phyloP scores from a whole-genome alignment of 2,797 vertebrate species.

The Knipowitschia caucasica region DNA sequence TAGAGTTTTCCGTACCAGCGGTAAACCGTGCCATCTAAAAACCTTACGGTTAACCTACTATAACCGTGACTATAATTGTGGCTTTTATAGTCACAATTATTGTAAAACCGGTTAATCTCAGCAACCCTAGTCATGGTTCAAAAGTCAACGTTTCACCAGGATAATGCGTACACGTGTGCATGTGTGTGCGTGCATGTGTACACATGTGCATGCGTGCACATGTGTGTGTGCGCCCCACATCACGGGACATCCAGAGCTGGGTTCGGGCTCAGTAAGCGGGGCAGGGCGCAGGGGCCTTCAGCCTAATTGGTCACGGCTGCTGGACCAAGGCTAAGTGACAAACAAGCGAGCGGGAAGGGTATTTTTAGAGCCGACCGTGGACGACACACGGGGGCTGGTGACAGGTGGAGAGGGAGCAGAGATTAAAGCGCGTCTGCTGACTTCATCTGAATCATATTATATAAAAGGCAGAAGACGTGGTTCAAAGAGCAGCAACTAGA shows the following conservation, averaged over 20 bases:
- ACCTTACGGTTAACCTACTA: no score
- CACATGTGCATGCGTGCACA: no score
- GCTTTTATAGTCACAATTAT: no score
- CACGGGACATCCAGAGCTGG: constrained; percentile 37
- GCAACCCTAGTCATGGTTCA: no score
- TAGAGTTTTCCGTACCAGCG: no score
- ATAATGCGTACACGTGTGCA: constrained; percentile 18
- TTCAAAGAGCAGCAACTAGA: constrained; percentile 51
- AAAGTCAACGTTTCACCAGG: no score
- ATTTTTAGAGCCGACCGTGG: constrained; percentile 62
- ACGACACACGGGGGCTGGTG: constrained; percentile 32
- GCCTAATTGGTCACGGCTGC: constrained; percentile 56
- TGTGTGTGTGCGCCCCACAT: constrained; percentile 24
- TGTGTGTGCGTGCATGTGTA: not conserved
- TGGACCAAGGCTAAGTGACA: constrained; percentile 54
- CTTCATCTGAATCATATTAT: constrained; percentile 63
- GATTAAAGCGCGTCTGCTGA: constrained; percentile 58
- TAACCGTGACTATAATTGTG: no score
- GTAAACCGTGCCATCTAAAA: no score
- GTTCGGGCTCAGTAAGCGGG: constrained; percentile 52
- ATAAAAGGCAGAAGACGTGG: constrained; percentile 58
- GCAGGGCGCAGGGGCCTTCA: constrained; percentile 33
- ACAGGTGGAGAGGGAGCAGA: constrained; percentile 10
- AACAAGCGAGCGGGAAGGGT: constrained; percentile 35
- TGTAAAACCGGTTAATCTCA: no score